Percentiles rank a stretch among this genome's conserved stretches.
phyloP scores from a whole-genome alignment of 2,113 vertebrate species.

The Anhinga rufa region DNA sequence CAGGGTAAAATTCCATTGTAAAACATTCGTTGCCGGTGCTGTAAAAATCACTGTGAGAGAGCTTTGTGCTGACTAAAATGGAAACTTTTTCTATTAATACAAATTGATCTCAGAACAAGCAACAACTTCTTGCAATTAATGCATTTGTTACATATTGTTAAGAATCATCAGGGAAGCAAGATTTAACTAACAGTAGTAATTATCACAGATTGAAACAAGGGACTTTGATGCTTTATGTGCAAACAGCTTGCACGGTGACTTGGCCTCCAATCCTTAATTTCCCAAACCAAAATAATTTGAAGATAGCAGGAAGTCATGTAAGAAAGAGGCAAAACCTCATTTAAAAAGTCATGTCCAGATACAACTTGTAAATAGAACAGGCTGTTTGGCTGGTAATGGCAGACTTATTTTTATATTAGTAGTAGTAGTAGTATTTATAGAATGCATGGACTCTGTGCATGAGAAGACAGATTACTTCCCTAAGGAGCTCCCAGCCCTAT shows the following conservation, averaged over 20 bases:
- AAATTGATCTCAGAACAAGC: neutral
- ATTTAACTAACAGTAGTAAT: neutral
- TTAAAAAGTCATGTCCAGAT: neutral
- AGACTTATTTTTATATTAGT: neutral
- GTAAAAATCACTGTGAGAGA: neutral
- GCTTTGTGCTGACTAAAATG: conserved; percentile 11
- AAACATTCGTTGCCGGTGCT: neutral
- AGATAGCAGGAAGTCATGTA: neutral
- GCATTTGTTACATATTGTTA: neutral
- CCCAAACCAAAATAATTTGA: neutral
- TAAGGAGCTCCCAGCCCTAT: neutral
- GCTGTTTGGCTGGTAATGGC: neutral
- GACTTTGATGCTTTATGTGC: neutral
- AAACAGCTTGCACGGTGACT: neutral
- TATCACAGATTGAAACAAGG: neutral
- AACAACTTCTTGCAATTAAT: neutral
- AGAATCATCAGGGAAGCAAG: neutral
- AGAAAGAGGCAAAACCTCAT: neutral
- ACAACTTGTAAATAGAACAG: neutral
- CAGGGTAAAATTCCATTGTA: conserved; percentile 4
- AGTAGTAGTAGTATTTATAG: neutral
- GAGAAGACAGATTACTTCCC: neutral
- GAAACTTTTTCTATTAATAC: neutral
- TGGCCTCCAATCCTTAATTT: neutral
- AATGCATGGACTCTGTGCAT: neutral